Evolutionary conservation across 2,113 vertebrate genomes (phyloP).

Genomic region (Ceyx margarethae): DNA sequence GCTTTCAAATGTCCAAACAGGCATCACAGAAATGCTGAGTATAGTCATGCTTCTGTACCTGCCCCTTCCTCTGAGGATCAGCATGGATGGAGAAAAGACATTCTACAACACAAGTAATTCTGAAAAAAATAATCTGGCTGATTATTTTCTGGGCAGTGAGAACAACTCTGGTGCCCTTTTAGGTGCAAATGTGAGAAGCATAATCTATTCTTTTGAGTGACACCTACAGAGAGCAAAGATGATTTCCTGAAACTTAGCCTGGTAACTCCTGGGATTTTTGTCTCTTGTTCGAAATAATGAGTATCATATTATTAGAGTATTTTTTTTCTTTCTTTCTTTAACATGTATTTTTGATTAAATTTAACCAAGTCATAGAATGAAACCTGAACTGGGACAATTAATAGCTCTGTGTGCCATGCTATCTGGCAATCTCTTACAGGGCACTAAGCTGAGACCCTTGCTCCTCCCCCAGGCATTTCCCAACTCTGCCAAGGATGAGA

Average conservation of each 20-base stretch:
- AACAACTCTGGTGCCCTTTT: neutral
- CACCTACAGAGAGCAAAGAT: neutral
- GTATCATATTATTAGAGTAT: neutral
- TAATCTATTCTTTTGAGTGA: constrained; percentile 1
- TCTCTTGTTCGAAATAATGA: neutral
- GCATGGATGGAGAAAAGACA: neutral
- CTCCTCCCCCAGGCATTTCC: neutral
- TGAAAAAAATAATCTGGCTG: neutral
- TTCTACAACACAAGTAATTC: neutral
- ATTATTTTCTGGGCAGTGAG: neutral
- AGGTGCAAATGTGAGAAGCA: neutral
- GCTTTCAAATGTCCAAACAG: neutral
- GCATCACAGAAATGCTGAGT: neutral
- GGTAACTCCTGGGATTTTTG: neutral
- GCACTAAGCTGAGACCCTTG: neutral
- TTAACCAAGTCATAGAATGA: neutral
- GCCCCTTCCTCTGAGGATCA: neutral
- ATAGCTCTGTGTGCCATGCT: neutral
- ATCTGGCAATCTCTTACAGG: neutral
- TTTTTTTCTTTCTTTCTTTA: accelerated
- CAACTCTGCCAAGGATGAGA: constrained; percentile 28
- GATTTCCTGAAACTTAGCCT: neutral
- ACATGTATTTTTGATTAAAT: neutral
- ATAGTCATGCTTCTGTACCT: neutral
- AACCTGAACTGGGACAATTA: neutral